phyloP scores from a whole-genome alignment of 2,797 vertebrate species.

The Argentina silus region DNA sequence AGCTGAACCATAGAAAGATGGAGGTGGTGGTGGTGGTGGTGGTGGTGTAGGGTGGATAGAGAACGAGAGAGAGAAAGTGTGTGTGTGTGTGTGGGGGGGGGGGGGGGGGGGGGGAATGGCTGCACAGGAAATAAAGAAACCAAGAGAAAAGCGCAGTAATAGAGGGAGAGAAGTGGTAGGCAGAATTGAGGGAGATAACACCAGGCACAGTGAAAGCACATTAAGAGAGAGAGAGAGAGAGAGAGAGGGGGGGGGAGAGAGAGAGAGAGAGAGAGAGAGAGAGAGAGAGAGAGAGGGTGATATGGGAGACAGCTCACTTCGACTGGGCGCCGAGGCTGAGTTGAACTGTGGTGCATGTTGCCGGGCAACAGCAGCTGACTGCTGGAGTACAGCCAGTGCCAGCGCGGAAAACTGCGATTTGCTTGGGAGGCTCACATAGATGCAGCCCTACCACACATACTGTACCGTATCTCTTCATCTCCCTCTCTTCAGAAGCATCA shows the following conservation, averaged over 20 bases:
- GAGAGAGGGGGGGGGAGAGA: constrained; percentile 8
- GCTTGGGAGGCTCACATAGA: constrained; percentile 62
- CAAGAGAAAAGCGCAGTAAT: constrained; percentile 17
- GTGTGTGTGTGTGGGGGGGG: no score
- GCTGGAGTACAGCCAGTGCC: constrained; percentile 70
- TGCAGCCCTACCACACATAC: constrained; percentile 28
- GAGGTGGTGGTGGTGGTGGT: not conserved
- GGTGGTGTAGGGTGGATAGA: constrained; percentile 6
- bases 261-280: constrained; percentile 1
- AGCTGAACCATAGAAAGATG: no score
- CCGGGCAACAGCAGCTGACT: constrained; percentile 80
- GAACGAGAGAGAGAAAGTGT: not conserved
- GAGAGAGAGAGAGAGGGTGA: constrained; percentile 9
- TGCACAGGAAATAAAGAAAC: constrained; percentile 15
- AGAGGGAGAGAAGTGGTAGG: not conserved
- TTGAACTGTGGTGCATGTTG: constrained; percentile 83
- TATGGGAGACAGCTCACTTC: constrained; percentile 67
- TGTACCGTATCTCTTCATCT: not conserved
- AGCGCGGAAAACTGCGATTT: constrained; percentile 71
- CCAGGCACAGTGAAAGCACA: not conserved
- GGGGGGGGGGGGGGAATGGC: constrained; percentile 3
- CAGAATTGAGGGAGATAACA: constrained; percentile 4
- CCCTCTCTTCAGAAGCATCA: not conserved
- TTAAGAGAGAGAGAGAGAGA: constrained; percentile 28
- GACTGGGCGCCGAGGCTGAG: constrained; percentile 65